These are phyloP conservation scores for Exephanes ischioxanthus DNA, from an alignment of 2,888 invertebrate genomes.

Conservation along the genomic window DNA sequence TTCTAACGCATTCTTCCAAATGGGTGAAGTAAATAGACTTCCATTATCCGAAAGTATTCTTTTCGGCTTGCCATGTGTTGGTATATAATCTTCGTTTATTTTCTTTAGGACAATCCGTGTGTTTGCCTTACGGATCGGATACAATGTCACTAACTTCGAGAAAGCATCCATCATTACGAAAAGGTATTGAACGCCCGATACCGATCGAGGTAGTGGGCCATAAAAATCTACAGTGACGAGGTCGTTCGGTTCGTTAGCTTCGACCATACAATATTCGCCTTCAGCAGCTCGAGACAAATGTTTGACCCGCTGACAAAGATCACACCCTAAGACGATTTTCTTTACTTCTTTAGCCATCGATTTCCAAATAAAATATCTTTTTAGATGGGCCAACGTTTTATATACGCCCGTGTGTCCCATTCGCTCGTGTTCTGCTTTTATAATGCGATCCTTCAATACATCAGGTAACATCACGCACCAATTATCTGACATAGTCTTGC, in stretches of 20 bases:
- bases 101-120: slow-evolving; percentile 10
- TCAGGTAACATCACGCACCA: slow-evolving; percentile 4
- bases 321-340: not conserved
- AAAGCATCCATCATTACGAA: slow-evolving; percentile 25
- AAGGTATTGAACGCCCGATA: slow-evolving; percentile 5
- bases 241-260: not conserved
- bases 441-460: not conserved
- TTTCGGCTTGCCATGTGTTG: not conserved
- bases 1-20: slow-evolving; percentile 5
- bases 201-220: slow-evolving; percentile 13
- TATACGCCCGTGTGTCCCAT: slow-evolving; percentile 62
- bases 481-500: not conserved
- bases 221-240: slow-evolving; percentile 33
- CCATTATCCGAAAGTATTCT: slow-evolving; percentile 34
- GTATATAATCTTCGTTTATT: slow-evolving; percentile 10
- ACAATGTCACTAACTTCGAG: slow-evolving; percentile 8
- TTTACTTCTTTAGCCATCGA: slow-evolving; percentile 55
- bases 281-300: not conserved
- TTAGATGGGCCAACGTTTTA: slow-evolving; percentile 60
- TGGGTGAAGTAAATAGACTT: slow-evolving; percentile 5
- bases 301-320: slow-evolving; percentile 5
- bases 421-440: slow-evolving; percentile 42
- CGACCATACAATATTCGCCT: slow-evolving; percentile 13
- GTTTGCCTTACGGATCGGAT: slow-evolving; percentile 8
- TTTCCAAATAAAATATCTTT: slow-evolving; percentile 62